Evolutionary conservation across 2,888 invertebrate species (phyloP), one percentile per base, ranked within the genome.

Genomic region (Quadriops clusia): DNA sequence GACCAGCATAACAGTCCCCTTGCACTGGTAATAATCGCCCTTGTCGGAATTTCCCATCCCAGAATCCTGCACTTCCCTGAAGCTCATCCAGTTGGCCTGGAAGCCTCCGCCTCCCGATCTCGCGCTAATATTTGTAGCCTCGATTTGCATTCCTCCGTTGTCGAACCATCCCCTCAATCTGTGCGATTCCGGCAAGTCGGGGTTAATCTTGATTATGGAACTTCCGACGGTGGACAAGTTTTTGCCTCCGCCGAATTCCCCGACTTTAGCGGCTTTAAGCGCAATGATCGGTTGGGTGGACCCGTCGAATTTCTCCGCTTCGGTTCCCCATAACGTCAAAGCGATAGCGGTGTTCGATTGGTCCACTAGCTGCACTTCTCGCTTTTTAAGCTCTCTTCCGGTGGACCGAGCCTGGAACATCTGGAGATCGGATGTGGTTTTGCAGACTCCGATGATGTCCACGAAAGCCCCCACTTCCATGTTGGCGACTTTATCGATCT

Each of bases 391-490:
- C 54, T 94, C 85, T 48, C 75, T 78, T 33, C 86, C 82, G 0
- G 83, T 77, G 30, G 72, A 70, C 45, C 70, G 75, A 0, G 84
- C 75, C 2, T 74, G 74, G 12, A 97, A 66, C 3, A 72, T 72
- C 46, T 74, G 70, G 1, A 89, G 35, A 34, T 93, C 91, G 1
- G 71, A 64, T 1, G 68, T 68, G 5, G 65, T 65, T 53, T 83
- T 86, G 46, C 85, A 86, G 6, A 97, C 74, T 7, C 90, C 95
- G 56, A 95, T 75, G 1, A 93, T 67, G 72, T 97, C 94, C 84
- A 54, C 14, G 23, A 32, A 25, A 1, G 72, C 60, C 42, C 85
- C 80, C 5, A 75, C 64, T 38, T 72, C 72, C 42, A 74, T 68
- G 12, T 65, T 64, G 10, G 74, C 76, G 38, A 95, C 68, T 31